Evolutionary conservation across 2,888 invertebrate species (phyloP).

Genomic region (Sepiola atlantica): DNA sequence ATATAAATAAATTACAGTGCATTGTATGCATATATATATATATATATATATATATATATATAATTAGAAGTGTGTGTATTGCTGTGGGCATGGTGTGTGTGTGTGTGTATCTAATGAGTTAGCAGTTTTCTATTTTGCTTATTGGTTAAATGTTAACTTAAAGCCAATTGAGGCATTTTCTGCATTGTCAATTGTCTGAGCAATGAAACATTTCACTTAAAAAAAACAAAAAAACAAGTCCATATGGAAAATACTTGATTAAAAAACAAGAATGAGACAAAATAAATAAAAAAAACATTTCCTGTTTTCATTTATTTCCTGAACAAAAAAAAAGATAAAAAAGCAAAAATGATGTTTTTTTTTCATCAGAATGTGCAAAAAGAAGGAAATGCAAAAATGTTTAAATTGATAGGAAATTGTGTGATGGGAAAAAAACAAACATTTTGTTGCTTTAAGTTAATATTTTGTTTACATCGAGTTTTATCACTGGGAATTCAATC

Average conservation of each 20-base stretch:
- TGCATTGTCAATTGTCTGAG: neutral
- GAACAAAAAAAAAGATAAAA: neutral
- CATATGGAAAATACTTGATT: neutral
- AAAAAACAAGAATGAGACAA: neutral
- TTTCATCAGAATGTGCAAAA: neutral
- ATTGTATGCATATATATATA: neutral
- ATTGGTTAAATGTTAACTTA: neutral
- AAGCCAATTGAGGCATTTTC: neutral
- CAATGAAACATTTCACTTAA: neutral
- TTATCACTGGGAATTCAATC: neutral
- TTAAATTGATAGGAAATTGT: slow-evolving; percentile 32
- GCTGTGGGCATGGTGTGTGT: neutral
- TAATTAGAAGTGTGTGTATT: neutral
- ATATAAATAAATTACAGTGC: neutral
- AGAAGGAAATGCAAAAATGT: neutral
- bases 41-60: neutral
- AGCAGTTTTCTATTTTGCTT: neutral
- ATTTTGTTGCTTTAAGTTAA: neutral
- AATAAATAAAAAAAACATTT: neutral
- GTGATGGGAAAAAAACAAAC: neutral
- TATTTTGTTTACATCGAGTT: neutral
- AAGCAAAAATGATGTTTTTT: too few relatives aligned
- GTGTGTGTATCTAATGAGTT: neutral
- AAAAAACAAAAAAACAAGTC: neutral
- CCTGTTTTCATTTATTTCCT: neutral